Conservation (phyloP, 2,888 invertebrate genomes). For the Polymixis lichenea region DNA sequence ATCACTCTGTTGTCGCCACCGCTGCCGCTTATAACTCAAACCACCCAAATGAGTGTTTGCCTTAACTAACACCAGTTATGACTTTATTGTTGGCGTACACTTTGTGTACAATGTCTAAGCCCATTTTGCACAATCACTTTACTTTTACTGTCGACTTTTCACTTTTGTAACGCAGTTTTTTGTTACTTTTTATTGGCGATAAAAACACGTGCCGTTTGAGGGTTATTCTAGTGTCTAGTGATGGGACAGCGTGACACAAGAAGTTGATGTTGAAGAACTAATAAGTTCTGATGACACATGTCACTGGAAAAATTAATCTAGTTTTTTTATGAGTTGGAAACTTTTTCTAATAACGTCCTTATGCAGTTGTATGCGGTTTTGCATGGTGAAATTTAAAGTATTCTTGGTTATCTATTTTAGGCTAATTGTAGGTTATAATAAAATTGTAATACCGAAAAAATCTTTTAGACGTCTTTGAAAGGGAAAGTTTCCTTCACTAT, state of each 20-base stretch:
- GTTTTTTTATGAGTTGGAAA: conserved; percentile 17
- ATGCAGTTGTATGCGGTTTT: neutral
- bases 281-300: conserved; percentile 23
- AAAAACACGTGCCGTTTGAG: conserved; percentile 21
- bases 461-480: too few species aligned
- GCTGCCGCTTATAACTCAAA: conserved; percentile 65
- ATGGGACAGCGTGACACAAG: conserved; percentile 9
- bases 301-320: neutral
- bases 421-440: too few species aligned
- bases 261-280: conserved; percentile 15
- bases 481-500: too few species aligned
- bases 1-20: conserved; percentile 16
- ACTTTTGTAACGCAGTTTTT: conserved; percentile 50
- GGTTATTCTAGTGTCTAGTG: conserved; percentile 23
- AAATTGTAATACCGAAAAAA: too few species aligned
- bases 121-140: conserved; percentile 63
- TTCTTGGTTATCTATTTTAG: too few species aligned
- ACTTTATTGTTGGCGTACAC: conserved; percentile 80
- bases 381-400: neutral
- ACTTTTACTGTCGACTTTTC: conserved; percentile 56
- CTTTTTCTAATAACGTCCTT: conserved; percentile 3
- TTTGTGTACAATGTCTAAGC: conserved; percentile 77
- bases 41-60: conserved; percentile 77
- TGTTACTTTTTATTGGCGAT: conserved; percentile 21
- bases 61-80: conserved; percentile 80